A percentile compares a stretch with the other conserved stretches of the same genome.
phyloP scores from a whole-genome alignment of 2,113 vertebrate species.

The Eclectus roratus region DNA sequence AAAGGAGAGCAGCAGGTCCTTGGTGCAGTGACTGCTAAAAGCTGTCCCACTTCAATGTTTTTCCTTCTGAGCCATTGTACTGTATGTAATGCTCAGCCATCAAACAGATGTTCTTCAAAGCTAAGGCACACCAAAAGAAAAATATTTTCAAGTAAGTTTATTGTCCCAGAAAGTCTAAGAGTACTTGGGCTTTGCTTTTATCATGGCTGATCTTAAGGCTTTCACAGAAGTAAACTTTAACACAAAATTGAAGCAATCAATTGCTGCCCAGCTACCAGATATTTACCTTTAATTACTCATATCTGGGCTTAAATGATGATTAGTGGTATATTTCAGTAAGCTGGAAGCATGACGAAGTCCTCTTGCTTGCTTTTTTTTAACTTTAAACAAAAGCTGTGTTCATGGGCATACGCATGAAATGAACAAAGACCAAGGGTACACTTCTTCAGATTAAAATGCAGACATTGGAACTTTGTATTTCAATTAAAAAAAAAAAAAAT shows the following conservation, averaged over 20 bases:
- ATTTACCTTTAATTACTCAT: background rate
- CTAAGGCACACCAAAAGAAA: background rate
- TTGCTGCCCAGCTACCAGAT: background rate
- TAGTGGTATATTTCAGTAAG: background rate
- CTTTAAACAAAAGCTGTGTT: background rate
- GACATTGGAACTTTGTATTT: background rate
- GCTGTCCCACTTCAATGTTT: background rate
- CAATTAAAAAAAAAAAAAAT: background rate
- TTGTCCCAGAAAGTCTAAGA: background rate
- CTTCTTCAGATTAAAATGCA: background rate
- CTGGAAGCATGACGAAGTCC: background rate
- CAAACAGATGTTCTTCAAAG: background rate
- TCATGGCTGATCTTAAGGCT: background rate
- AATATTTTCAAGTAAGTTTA: background rate
- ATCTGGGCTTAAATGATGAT: background rate
- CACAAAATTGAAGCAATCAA: background rate
- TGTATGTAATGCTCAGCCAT: background rate
- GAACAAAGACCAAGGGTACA: background rate
- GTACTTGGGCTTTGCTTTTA: background rate
- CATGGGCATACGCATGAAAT: background rate
- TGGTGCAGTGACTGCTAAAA: background rate
- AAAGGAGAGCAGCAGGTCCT: background rate
- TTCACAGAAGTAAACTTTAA: background rate
- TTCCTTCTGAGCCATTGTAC: background rate
- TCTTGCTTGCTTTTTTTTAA: background rate